A percentile compares a stretch with the other conserved stretches of the same genome.
Evolutionary conservation across 2,113 vertebrate species (phyloP).

Genomic region (Alethe diademata): DNA sequence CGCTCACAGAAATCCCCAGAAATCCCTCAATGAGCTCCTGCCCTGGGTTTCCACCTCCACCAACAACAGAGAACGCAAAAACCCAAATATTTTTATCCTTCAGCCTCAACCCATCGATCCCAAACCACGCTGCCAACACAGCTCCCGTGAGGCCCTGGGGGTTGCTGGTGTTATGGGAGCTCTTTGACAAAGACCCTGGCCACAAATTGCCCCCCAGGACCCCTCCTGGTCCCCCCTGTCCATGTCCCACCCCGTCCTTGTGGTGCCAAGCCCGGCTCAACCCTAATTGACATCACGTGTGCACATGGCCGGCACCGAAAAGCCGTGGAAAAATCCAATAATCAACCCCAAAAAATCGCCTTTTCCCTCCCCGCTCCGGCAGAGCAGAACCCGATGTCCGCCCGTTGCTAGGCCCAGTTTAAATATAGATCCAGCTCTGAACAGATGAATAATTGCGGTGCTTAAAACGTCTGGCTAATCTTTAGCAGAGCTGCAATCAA

Average conservation of each 20-base stretch:
- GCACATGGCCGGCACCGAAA: not conserved
- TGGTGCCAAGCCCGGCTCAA: not conserved
- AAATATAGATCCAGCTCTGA: constrained; percentile 41
- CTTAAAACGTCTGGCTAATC: constrained; percentile 76
- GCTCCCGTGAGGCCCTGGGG: accelerated
- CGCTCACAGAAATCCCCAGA: not conserved
- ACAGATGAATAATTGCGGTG: constrained; percentile 57
- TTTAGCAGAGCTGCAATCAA: constrained; percentile 78
- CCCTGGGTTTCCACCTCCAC: not conserved
- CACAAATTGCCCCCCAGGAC: not conserved
- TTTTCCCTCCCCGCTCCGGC: not conserved
- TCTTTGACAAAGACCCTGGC: accelerated
- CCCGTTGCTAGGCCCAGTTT: constrained; percentile 15
- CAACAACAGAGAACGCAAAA: not conserved
- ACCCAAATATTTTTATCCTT: not conserved
- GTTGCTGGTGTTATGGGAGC: not conserved
- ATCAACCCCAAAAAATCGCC: not conserved
- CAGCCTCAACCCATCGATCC: not conserved
- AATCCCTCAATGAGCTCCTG: not conserved
- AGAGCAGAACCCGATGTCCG: not conserved
- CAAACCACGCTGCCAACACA: accelerated
- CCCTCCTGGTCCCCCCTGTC: not conserved
- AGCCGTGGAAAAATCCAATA: not conserved
- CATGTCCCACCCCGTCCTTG: not conserved
- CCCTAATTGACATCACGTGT: constrained; percentile 21